Base-by-base conservation (phyloP, 2,797 vertebrate genomes). In the Myiothlypis coronata region DNA sequence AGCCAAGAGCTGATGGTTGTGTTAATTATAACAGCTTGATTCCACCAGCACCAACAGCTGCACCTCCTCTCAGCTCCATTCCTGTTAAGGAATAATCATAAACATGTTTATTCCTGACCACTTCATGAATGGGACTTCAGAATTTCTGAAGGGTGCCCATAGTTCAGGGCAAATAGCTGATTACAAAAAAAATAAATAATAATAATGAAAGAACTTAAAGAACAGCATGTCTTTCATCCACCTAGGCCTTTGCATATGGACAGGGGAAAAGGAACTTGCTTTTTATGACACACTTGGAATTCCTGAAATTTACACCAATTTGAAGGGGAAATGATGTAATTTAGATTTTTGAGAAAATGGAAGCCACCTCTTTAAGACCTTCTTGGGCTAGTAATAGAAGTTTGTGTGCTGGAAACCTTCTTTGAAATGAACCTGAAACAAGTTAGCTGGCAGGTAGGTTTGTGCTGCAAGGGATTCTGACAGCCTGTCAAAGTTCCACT, bases 401-500 rank as follows among this genome's bases (percentile, higher is more conserved):
- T 96, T 95, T 94, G 20, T 97, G 97, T 92, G 94, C 96, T 97
- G 83, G 95, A 96, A 97, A 96, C 94, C 96, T 96, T 97, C 95
- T 97, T 97, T 97, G 97, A 98, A 98, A 98, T 96, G 96, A 96
- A 98, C 96, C 96, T 98, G 97, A 98, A 98, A 97, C 97, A 98
- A 97, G 96, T 95, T 96, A 97, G 97, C 98, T 98, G 97, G 97
- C 97, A 98, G 98, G 97, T 98, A 97, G 97, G 96, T 98, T 97
- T 98, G 94, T 97, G 97, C 96, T 97, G 97, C 97, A 96, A 97
- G 97, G 94, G 96, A 97, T 97, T 98, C 97, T 98, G 98, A 98
- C 97, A 98, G 95, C 86, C 97, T 98, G 98, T 98, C 98, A 98
- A 97, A 98, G 97, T 98, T 96, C 97, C 95, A 97, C 97, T 98